Conservation (phyloP, 1,140 invertebrate species). For the Pygmarrhopalites habei region DNA sequence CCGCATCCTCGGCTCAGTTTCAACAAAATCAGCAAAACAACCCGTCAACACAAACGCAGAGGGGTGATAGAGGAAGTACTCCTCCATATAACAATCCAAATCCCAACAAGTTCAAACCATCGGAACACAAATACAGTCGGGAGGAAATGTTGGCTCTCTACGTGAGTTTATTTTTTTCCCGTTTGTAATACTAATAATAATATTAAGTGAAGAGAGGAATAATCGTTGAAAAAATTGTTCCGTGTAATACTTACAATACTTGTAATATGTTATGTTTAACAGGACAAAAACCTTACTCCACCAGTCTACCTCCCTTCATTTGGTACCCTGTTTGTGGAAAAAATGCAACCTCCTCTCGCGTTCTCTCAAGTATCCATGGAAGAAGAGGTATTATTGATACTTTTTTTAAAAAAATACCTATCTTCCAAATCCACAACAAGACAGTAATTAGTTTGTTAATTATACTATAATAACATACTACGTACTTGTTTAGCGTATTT, state of each 20-base stretch:
- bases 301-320: conserved; percentile 60
- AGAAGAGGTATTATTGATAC: conserved; percentile 53
- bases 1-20: conserved; percentile 2
- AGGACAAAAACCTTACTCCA: conserved; percentile 57
- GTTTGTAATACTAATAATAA: too few relatives aligned
- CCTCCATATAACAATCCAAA: conserved; percentile 7
- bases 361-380: conserved; percentile 70
- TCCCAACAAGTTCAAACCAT: conserved; percentile 54
- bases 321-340: conserved; percentile 62
- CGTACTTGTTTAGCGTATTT: too few relatives aligned
- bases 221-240: too few relatives aligned
- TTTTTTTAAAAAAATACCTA: not conserved
- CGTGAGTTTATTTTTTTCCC: too few relatives aligned
- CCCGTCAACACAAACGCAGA: conserved; percentile 12
- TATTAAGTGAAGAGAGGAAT: too few relatives aligned
- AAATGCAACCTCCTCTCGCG: conserved; percentile 66
- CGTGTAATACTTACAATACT: too few relatives aligned
- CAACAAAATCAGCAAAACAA: conserved; percentile 13
- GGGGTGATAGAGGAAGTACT: conserved; percentile 21
- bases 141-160: conserved; percentile 83
- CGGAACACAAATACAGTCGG: conserved; percentile 70
- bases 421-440: too few relatives aligned
- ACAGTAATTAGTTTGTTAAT: too few relatives aligned
- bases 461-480: too few relatives aligned
- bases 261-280: too few relatives aligned